phyloP scores from a whole-genome alignment of 2,113 vertebrate genomes.

The Potamarius usumacintae region DNA sequence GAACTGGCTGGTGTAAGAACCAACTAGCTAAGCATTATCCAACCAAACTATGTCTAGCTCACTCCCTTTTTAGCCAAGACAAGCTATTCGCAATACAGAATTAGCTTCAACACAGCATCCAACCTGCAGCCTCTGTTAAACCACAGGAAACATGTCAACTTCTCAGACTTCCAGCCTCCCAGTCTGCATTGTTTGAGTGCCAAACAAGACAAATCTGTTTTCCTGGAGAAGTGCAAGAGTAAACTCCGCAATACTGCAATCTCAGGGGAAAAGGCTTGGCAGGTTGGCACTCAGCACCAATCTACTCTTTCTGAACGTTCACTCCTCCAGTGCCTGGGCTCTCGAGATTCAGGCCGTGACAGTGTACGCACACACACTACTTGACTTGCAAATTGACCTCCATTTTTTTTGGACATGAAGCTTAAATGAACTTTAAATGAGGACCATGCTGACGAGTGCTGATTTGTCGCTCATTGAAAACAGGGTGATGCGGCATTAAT shows the following conservation, averaged over 20 bases:
- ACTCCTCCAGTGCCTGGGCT: not conserved
- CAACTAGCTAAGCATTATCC: not conserved
- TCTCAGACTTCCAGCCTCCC: slow-evolving; percentile 21
- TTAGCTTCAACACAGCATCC: not conserved
- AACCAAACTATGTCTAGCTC: not conserved
- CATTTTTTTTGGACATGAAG: not conserved
- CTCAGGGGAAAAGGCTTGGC: slow-evolving; percentile 9
- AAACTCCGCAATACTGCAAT: slow-evolving; percentile 20
- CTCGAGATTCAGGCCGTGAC: not conserved
- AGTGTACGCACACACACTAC: not conserved
- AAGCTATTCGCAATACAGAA: not conserved
- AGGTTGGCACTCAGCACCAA: slow-evolving; percentile 30
- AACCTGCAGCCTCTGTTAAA: not conserved
- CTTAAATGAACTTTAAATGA: slow-evolving; percentile 11
- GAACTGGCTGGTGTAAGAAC: not conserved
- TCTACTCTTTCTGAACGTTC: slow-evolving; percentile 2
- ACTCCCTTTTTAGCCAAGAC: not conserved
- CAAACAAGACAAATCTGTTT: slow-evolving; percentile 68
- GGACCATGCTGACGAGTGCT: not conserved
- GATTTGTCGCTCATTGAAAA: not conserved
- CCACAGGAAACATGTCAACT: slow-evolving; percentile 1
- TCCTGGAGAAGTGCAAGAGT: slow-evolving; percentile 58
- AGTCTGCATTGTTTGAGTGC: slow-evolving; percentile 58
- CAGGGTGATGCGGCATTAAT: not conserved
- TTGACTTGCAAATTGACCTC: not conserved